These are phyloP conservation scores for Ptyas mucosa DNA, from an alignment of 2,113 vertebrate genomes.

Conservation along the genomic window DNA sequence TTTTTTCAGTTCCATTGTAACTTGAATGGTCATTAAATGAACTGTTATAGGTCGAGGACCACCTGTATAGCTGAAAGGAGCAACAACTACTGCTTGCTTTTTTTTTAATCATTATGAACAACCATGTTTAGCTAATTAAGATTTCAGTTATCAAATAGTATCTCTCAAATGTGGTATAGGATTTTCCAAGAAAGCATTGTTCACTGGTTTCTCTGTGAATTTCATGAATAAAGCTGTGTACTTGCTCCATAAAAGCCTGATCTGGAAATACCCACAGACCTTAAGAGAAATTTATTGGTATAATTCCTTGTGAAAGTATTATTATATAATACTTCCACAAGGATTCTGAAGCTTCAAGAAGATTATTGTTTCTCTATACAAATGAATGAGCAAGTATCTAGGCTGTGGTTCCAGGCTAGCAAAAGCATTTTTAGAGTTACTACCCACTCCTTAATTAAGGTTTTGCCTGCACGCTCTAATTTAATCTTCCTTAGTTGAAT, in stretches of 20 bases:
- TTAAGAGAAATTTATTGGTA: accelerated
- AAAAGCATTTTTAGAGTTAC: background rate
- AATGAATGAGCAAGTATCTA: background rate
- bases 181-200: background rate
- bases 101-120: background rate
- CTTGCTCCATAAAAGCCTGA: background rate
- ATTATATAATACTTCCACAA: background rate
- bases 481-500: background rate
- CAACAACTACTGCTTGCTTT: background rate
- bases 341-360: background rate
- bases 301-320: too few relatives aligned
- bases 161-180: background rate
- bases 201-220: background rate
- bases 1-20: too few relatives aligned
- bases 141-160: background rate
- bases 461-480: background rate
- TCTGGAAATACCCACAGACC: accelerated
- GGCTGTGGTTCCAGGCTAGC: background rate
- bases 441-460: background rate
- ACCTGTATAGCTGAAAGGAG: too few relatives aligned
- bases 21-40: too few relatives aligned
- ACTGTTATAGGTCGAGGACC: too few relatives aligned
- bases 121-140: background rate
- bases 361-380: background rate
- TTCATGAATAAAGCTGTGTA: background rate